phyloP scores from a whole-genome alignment of 2,888 invertebrate species.

The Sympetrum striolatum region DNA sequence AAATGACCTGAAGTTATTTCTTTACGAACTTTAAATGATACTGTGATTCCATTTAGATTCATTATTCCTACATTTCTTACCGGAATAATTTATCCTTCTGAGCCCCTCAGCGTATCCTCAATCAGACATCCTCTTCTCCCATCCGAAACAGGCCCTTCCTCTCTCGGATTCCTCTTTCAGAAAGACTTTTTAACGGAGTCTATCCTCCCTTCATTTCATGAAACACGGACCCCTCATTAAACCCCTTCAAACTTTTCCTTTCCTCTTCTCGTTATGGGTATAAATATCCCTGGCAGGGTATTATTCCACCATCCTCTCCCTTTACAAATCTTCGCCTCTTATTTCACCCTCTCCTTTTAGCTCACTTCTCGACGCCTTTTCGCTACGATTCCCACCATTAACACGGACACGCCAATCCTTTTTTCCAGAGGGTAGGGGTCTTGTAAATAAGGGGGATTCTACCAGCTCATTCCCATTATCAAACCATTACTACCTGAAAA shows the following conservation, averaged over 20 bases:
- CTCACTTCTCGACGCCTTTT: neutral
- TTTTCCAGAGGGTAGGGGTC: neutral
- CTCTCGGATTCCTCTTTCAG: neutral
- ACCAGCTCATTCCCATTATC: neutral
- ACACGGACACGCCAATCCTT: slow-evolving; percentile 23
- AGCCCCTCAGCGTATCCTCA: neutral
- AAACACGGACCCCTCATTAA: neutral
- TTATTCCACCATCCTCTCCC: neutral
- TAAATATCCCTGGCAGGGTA: neutral
- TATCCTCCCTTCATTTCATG: neutral
- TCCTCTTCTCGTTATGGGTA: neutral
- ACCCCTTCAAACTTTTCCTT: neutral
- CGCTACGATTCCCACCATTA: slow-evolving; percentile 33
- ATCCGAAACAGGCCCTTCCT: neutral
- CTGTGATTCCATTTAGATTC: neutral
- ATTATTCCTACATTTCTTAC: neutral
- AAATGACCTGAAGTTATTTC: too few species aligned
- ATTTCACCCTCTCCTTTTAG: neutral
- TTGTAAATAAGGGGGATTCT: neutral
- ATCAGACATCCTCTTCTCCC: neutral
- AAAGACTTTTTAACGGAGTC: neutral
- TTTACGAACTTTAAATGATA: too few species aligned
- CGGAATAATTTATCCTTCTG: neutral
- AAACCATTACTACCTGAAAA: neutral
- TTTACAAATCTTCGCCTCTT: neutral